A percentile compares a stretch with the other conserved stretches of the same genome.
Evolutionary conservation across 2,113 vertebrate species (phyloP).

Genomic region (Eurystomus gularis): DNA sequence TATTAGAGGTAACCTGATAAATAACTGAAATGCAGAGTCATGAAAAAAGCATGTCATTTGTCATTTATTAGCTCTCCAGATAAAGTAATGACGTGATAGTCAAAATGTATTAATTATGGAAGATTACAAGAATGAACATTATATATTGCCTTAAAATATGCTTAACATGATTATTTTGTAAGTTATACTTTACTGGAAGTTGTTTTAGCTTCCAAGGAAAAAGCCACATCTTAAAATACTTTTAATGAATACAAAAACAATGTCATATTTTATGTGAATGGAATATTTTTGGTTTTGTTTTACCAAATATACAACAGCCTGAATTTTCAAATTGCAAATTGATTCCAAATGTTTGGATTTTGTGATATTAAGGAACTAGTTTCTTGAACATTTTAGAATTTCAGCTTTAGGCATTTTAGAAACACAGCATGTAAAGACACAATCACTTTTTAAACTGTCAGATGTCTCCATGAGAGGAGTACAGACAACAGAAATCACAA

Average conservation of each 20-base stretch:
- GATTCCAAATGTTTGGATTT: background rate
- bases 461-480: background rate
- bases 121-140: background rate
- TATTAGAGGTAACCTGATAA: constrained; percentile 33
- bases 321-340: background rate
- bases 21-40: background rate
- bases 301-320: background rate
- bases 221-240: background rate
- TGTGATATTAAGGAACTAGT: background rate
- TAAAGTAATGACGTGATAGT: background rate
- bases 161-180: background rate
- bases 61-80: background rate
- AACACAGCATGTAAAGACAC: background rate
- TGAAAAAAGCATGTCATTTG: background rate
- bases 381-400: background rate
- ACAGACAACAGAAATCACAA: background rate
- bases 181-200: background rate
- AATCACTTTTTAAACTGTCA: background rate
- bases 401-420: background rate
- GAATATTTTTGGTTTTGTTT: background rate
- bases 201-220: background rate
- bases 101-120: background rate
- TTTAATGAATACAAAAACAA: background rate
- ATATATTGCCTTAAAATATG: background rate
- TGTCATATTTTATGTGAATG: background rate